Conservation (phyloP, 2,888 invertebrate genomes). For the Argyra leucocephala region DNA sequence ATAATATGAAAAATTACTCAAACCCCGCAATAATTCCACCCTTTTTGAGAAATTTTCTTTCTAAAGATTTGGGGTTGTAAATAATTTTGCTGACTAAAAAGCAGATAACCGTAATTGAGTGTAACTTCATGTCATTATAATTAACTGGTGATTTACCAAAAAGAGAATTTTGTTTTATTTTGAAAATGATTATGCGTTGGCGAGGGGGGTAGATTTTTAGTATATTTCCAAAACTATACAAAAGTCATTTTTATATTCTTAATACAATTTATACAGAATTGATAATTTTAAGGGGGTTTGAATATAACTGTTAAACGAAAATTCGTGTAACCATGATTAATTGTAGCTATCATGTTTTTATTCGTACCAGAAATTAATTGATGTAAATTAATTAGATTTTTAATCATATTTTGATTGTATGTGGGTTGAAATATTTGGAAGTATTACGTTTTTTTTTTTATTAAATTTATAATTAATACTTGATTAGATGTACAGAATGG, state of each 20-base stretch:
- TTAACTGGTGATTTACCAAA: background rate
- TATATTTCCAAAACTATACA: background rate
- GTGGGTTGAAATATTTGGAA: too few species aligned
- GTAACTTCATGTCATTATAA: conserved; percentile 1
- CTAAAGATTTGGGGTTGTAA: background rate
- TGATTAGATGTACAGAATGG: too few species aligned
- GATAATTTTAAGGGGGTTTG: background rate
- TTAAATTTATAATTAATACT: too few species aligned
- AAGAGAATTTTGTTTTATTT: too few species aligned
- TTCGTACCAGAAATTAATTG: too few species aligned
- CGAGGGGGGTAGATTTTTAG: background rate
- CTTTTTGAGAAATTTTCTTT: background rate
- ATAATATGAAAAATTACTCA: too few species aligned
- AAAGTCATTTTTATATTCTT: background rate
- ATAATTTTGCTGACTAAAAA: background rate
- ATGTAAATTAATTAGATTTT: too few species aligned
- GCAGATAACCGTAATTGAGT: background rate
- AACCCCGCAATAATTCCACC: too few species aligned
- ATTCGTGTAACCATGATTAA: too few species aligned
- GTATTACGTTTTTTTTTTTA: too few species aligned
- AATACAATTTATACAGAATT: background rate
- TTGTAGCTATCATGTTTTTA: too few species aligned
- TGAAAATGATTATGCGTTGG: background rate
- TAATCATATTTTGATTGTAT: too few species aligned
- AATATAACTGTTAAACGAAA: background rate